Evolutionary conservation across 1,140 invertebrate species (phyloP), one percentile per base, ranked within the genome.

Genomic region (Drosophila nikananu): DNA sequence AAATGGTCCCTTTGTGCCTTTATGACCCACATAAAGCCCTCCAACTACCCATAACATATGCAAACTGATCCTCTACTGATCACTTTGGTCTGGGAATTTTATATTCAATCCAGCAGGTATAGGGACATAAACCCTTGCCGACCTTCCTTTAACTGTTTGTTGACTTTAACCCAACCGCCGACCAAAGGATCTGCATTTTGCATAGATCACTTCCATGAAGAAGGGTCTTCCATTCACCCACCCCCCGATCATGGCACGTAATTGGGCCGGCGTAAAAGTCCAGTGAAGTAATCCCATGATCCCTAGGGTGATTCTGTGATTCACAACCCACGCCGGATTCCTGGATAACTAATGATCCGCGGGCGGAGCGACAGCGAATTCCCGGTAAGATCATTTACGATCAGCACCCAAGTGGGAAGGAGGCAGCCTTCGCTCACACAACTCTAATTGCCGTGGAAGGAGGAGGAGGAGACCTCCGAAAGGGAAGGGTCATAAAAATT

Each of bases 321-420:
- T 49, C 44, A 59, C 60, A 66, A 23, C 83, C 84, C 84, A 89
- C 84, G 80, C 81, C 60, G 48, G 49, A 32, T 65, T 62, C 44
- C 54, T 39, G 42, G 51, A 37, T 58, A 70, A 83, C 83, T 87
- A 86, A 86, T 86, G 82, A 86, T 63, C 60, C 64, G 67, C 48
- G 49, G 58, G 59, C 58, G 32, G 49, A 75, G 71, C 37, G 46
- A 74, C 67, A 42, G 54, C 30, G 30, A 60, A 80, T 87, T 87
- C 84, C 68, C 48, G 67, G 59, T 63, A 87, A 83, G 77, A 81
- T 81, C 86, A 72, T 82, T 84, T 87, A 81, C 76, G 86, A 87
- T 72, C 72, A 23, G 70, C 76, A 58, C 67, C 77, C 75, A 75
- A 61, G 65, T 72, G 48, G 66, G 66, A 60, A 64, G 58, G 75